phyloP scores from a whole-genome alignment of 64 coral and sea anemone species.

The Porites australiensis region DNA sequence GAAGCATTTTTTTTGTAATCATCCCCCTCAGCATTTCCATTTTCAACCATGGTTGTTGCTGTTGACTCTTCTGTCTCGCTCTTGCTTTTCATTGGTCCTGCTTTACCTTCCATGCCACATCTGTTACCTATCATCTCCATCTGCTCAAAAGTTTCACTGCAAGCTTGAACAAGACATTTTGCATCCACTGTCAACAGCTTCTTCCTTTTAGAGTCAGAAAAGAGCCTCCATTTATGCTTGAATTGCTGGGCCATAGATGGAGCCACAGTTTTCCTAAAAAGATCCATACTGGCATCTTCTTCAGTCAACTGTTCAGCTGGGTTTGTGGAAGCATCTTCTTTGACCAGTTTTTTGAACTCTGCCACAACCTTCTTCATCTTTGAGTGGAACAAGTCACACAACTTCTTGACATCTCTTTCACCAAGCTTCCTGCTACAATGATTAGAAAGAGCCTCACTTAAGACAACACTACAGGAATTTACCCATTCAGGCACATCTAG shows the following conservation, averaged over 20 bases:
- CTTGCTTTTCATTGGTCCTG: not conserved
- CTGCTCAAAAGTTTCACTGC: not conserved
- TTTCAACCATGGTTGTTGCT: not conserved
- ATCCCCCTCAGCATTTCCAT: not conserved
- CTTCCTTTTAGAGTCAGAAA: not conserved
- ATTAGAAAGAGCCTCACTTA: not conserved
- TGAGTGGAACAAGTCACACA: constrained; percentile 34
- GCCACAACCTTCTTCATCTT: constrained; percentile 22
- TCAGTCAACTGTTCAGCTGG: not conserved
- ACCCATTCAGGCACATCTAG: constrained; percentile 23
- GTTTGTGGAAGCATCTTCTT: not conserved
- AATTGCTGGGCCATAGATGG: constrained; percentile 29
- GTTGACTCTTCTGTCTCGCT: not conserved
- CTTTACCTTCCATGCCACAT: not conserved
- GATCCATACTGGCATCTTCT: constrained; percentile 18
- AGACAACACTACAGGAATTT: not conserved
- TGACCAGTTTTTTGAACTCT: constrained; percentile 28
- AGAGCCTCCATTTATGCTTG: constrained; percentile 9
- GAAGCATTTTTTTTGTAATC: not conserved
- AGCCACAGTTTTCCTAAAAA: constrained; percentile 26
- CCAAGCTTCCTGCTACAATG: constrained; percentile 42
- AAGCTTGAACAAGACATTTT: constrained; percentile 14
- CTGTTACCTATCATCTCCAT: not conserved
- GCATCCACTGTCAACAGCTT: not conserved
- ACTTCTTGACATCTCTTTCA: constrained; percentile 28